phyloP scores from a whole-genome alignment of 2,797 vertebrate genomes.

The Huso huso region DNA sequence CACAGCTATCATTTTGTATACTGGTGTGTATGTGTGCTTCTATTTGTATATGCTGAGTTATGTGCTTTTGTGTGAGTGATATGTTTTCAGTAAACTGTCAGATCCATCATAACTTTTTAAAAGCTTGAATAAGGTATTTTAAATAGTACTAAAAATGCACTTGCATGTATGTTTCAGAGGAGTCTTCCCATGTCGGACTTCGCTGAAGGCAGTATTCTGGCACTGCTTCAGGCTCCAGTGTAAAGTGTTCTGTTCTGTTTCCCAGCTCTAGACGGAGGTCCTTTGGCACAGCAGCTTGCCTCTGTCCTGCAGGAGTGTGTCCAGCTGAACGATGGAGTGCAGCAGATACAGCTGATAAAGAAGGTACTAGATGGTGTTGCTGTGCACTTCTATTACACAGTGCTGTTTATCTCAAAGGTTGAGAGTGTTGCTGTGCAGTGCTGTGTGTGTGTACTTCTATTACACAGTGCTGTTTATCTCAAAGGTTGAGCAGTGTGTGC shows the following conservation, averaged over 20 bases:
- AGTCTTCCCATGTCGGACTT: constrained; percentile 30
- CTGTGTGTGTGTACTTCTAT: background rate
- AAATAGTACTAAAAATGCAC: too few species aligned
- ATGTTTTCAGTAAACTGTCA: too few species aligned
- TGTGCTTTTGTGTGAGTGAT: too few species aligned
- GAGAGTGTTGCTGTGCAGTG: too few species aligned
- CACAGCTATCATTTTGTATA: too few species aligned
- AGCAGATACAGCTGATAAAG: constrained; percentile 80
- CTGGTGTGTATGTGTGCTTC: too few species aligned
- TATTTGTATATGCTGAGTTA: too few species aligned
- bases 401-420: background rate
- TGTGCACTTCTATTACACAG: background rate
- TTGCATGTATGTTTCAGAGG: too few species aligned
- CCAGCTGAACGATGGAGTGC: constrained; percentile 67
- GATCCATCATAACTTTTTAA: background rate
- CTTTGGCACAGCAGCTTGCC: constrained; percentile 57
- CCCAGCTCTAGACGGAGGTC: constrained; percentile 57
- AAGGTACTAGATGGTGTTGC: constrained; percentile 55
- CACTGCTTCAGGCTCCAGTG: too few species aligned
- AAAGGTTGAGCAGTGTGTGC: background rate
- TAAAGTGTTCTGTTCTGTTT: constrained; percentile 17
- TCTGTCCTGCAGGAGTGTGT: constrained; percentile 68
- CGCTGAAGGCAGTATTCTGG: constrained; percentile 44
- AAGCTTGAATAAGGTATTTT: too few species aligned
- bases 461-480: background rate